These are phyloP conservation scores for Pseudococcus longispinus DNA, from an alignment of 2,888 invertebrate genomes.

Conservation along the genomic window DNA sequence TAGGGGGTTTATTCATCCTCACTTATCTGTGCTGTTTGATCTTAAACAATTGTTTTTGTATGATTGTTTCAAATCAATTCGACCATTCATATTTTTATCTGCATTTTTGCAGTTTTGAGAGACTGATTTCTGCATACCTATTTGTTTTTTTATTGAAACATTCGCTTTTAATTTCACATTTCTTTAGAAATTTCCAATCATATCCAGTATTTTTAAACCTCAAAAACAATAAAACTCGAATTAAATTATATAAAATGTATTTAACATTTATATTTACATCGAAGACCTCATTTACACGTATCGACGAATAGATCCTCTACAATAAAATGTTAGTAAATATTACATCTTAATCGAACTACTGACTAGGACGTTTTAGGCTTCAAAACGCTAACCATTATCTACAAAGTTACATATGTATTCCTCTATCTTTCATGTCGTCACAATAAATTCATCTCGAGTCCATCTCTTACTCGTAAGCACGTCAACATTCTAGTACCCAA, in stretches of 20 bases:
- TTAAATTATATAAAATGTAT: slow-evolving; percentile 30
- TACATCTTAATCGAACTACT: slow-evolving; percentile 33
- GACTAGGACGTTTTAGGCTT: slow-evolving; percentile 42
- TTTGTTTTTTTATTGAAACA: no score
- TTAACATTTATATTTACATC: slow-evolving; percentile 38
- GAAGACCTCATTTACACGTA: background rate
- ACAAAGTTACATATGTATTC: slow-evolving; percentile 12
- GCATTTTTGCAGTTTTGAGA: no score
- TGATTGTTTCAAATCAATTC: no score
- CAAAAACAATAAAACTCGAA: background rate
- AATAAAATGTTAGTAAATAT: slow-evolving; percentile 35
- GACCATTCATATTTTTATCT: no score
- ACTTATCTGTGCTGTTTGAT: no score
- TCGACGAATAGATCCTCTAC: background rate
- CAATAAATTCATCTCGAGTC: background rate
- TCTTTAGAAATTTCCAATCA: no score
- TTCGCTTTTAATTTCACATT: no score
- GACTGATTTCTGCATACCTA: background rate
- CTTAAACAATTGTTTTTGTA: no score
- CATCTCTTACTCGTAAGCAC: background rate
- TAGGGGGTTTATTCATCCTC: no score
- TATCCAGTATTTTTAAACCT: background rate
- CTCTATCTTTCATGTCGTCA: background rate
- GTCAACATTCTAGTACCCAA: background rate
- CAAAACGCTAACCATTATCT: slow-evolving; percentile 32